Percentiles rank a stretch among this genome's conserved stretches.
Evolutionary conservation across 2,888 invertebrate species (phyloP).

Genomic region (Lepidocyrtinus sp.): DNA sequence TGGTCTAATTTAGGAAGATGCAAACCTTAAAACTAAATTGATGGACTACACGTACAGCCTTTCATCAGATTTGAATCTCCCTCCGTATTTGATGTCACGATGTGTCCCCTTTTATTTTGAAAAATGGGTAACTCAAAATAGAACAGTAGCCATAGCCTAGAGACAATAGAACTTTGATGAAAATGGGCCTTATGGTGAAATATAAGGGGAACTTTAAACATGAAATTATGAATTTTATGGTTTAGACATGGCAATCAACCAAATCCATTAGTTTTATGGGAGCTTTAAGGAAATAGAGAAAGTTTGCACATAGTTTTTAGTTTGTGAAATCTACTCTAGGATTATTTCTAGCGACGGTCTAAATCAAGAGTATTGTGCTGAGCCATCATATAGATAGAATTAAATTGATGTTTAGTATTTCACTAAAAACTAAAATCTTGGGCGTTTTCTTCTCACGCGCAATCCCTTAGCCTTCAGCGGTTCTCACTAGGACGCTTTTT

Average conservation of each 20-base stretch:
- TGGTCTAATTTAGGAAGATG: constrained; percentile 55
- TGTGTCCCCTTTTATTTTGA: constrained; percentile 47
- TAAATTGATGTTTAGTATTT: too few relatives aligned
- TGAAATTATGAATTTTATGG: neutral
- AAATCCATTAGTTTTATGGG: constrained; percentile 16
- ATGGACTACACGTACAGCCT: neutral
- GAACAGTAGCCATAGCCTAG: constrained; percentile 4
- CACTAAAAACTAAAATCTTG: too few relatives aligned
- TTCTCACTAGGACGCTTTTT: too few relatives aligned
- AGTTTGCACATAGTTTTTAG: too few relatives aligned
- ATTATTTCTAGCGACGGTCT: too few relatives aligned
- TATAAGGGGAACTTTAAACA: neutral
- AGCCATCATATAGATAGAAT: too few relatives aligned
- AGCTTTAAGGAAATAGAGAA: neutral
- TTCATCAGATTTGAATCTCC: neutral
- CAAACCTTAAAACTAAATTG: constrained; percentile 35
- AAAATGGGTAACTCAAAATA: constrained; percentile 47
- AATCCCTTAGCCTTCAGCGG: too few relatives aligned
- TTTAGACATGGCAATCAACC: constrained; percentile 6
- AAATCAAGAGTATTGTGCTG: too few relatives aligned
- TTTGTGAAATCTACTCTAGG: too few relatives aligned
- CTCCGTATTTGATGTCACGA: constrained; percentile 35
- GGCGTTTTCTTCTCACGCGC: neutral
- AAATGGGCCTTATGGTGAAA: neutral
- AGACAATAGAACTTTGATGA: neutral